Percentiles rank a stretch among this genome's conserved stretches.
Conservation (phyloP, 1,140 invertebrate species). For the Drosophila orena region DNA sequence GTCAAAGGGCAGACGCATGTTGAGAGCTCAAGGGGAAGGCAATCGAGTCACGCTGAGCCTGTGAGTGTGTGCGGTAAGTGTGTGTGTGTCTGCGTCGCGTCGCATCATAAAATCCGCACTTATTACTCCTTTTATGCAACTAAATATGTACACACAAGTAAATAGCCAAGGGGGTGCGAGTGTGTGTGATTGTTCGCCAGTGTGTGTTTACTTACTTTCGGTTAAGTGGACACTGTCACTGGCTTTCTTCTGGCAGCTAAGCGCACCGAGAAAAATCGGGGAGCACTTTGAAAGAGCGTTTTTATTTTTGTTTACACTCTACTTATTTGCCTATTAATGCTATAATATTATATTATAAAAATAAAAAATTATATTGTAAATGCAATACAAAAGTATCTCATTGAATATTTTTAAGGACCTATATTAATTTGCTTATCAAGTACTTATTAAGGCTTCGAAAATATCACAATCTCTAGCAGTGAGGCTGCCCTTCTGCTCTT, state of each 20-base stretch:
- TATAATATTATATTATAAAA: too few relatives aligned
- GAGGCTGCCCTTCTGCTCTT: slow-evolving; percentile 35
- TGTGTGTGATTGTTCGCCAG: slow-evolving; percentile 20
- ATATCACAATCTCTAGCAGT: neutral
- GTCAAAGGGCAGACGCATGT: slow-evolving; percentile 67
- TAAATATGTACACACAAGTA: slow-evolving; percentile 63
- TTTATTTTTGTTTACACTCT: neutral
- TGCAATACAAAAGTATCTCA: too few relatives aligned
- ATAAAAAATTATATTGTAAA: too few relatives aligned
- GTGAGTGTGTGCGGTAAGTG: neutral
- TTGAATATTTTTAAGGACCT: too few relatives aligned
- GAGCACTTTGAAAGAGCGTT: neutral
- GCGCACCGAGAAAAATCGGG: neutral
- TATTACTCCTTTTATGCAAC: slow-evolving; percentile 75
- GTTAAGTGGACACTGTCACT: slow-evolving; percentile 55
- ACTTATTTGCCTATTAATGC: neutral
- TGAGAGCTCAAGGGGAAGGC: slow-evolving; percentile 32
- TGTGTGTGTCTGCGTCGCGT: slow-evolving; percentile 40
- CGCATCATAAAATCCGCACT: slow-evolving; percentile 78
- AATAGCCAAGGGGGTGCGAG: slow-evolving; percentile 51
- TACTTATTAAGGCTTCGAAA: too few relatives aligned
- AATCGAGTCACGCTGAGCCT: slow-evolving; percentile 11
- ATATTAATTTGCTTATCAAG: too few relatives aligned
- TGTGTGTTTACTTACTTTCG: slow-evolving; percentile 69
- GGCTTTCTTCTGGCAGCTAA: slow-evolving; percentile 12